Base-by-base conservation (phyloP, 2,888 invertebrate genomes). In the Acrobasis consociella region DNA sequence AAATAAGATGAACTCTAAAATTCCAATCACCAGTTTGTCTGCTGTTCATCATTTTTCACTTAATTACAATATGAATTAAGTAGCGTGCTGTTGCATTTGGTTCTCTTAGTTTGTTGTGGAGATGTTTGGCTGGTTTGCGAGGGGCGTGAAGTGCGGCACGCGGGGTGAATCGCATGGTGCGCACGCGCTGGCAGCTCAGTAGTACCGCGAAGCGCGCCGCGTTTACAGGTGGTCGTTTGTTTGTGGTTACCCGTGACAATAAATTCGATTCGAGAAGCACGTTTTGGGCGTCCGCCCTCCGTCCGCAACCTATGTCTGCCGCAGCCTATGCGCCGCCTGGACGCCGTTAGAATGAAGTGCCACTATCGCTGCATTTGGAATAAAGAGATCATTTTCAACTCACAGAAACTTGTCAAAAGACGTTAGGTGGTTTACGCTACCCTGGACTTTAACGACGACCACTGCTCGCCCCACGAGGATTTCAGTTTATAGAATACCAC, bases 391-490 rank as follows among this genome's bases (percentile, higher is more conserved):
- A 96, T 97, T 92, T 95, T 97, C 93, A 97, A 97, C 93, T 97
- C 97, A 88, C 97, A 97, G 89, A 97, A 97, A 93, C 94, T 97
- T 84, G 97, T 97, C 80, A 97, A 97, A 93, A 96, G 97, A 97
- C 97, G 97, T 94, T 96, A 97, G 96, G 87, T 75, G 71, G 69
- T 66, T 67, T 73, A 70, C 72, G 69, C 75, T 68, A 70, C 65
- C 73, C 78, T 79, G 84, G 81, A 80, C 76, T 78, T 74, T 78
- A 69, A 77, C 89, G 86, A 90, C 91, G 89, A 91, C 88, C 81
- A 83, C 76, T 72, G 90, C 90, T 83, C 80, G 77, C 77, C 74
- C 75, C 78, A 80, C 81, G 87, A 86, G 86, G 88, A 89, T 79
- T 81, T 76, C 79, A 81, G 76, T 81, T 82, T 79, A 76, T 81